These are phyloP conservation scores for Leptura quadrifasciata DNA, from an alignment of 2,888 invertebrate species.

Conservation along the genomic window DNA sequence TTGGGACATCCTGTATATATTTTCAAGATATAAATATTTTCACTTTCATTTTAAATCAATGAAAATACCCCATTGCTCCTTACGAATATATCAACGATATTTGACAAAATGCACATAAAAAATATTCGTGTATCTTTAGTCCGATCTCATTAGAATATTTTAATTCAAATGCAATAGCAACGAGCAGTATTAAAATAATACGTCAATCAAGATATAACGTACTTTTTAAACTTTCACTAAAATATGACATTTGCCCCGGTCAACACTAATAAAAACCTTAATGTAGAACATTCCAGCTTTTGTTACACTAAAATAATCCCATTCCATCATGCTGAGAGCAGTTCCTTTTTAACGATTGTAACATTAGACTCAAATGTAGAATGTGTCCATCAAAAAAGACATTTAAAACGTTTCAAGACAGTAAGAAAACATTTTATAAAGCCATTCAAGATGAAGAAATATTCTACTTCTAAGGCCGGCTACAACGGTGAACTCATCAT, in stretches of 20 bases:
- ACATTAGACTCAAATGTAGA: constrained; percentile 42
- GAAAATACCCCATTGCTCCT: too few species aligned
- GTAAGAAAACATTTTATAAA: constrained; percentile 45
- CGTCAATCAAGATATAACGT: not conserved
- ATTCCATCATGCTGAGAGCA: constrained; percentile 40
- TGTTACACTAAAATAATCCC: constrained; percentile 41
- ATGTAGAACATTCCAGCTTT: constrained; percentile 38
- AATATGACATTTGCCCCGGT: constrained; percentile 27
- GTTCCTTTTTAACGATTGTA: constrained; percentile 44
- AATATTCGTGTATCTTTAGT: too few species aligned
- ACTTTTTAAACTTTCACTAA: constrained; percentile 29
- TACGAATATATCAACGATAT: too few species aligned
- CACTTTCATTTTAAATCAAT: too few species aligned
- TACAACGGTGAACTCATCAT: constrained; percentile 27
- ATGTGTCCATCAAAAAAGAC: constrained; percentile 47
- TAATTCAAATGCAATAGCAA: not conserved
- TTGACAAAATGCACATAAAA: too few species aligned
- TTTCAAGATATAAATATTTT: too few species aligned
- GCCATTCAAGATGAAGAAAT: constrained; percentile 36
- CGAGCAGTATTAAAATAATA: not conserved
- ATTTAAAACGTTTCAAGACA: constrained; percentile 42
- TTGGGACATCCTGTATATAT: too few species aligned
- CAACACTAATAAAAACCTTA: constrained; percentile 20
- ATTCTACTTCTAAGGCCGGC: constrained; percentile 30
- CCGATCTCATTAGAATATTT: too few species aligned